phyloP scores from a whole-genome alignment of 2,888 invertebrate genomes.

The Meiosimyza platycephala region DNA sequence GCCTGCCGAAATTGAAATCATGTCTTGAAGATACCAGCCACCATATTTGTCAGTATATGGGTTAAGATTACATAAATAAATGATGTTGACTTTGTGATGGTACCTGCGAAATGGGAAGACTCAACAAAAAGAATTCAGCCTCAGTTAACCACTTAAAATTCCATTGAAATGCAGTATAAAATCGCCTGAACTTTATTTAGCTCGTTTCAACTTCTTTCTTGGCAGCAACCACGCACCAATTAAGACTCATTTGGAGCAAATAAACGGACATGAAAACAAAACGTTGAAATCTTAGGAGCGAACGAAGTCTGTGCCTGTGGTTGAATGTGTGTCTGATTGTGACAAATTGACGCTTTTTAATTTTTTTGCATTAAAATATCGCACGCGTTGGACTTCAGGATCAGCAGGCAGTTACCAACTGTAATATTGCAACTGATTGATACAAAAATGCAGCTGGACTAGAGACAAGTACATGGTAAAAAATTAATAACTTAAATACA shows the following conservation, averaged over 20 bases:
- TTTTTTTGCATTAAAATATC: slow-evolving; percentile 41
- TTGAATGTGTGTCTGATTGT: slow-evolving; percentile 51
- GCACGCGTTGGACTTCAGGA: slow-evolving; percentile 21
- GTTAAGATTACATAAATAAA: no score
- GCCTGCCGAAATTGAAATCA: no score
- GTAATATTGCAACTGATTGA: slow-evolving; percentile 24
- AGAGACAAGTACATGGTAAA: background rate
- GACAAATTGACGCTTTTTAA: slow-evolving; percentile 65
- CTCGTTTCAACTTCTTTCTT: background rate
- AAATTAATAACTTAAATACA: no score
- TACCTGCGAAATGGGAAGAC: no score
- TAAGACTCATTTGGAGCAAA: slow-evolving; percentile 29
- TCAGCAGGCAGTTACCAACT: background rate
- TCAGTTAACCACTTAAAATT: slow-evolving; percentile 31
- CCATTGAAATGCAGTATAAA: slow-evolving; percentile 25
- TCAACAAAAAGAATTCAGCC: no score
- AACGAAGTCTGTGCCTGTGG: slow-evolving; percentile 11
- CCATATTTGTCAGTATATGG: no score
- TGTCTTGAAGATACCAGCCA: no score
- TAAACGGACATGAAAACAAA: slow-evolving; percentile 1
- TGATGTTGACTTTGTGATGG: no score
- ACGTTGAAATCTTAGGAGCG: background rate
- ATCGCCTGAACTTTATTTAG: background rate
- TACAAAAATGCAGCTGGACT: background rate
- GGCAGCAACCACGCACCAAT: slow-evolving; percentile 15